Conservation (phyloP, 2,113 vertebrate genomes). For the Turnix velox region DNA sequence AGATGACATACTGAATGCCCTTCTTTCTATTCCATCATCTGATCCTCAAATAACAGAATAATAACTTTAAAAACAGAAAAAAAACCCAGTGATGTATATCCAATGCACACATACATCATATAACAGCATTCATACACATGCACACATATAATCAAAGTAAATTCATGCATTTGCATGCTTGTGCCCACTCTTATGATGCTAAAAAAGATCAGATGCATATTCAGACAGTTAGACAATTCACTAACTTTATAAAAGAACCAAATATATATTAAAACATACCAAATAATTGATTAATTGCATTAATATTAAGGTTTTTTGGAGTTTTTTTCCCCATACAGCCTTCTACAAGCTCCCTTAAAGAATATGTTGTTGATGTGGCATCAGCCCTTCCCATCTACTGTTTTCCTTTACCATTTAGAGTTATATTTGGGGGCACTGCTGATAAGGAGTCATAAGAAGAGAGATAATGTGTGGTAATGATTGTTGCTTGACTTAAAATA, state of each 20-base stretch:
- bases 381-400: neutral
- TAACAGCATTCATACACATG: neutral
- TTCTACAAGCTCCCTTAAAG: neutral
- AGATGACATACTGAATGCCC: neutral
- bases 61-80: neutral
- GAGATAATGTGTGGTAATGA: neutral
- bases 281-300: neutral
- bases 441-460: conserved; percentile 3
- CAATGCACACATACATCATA: neutral
- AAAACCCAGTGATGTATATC: neutral
- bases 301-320: neutral
- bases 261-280: too few relatives aligned
- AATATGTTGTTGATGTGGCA: neutral
- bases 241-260: neutral
- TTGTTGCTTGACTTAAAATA: neutral
- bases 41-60: neutral
- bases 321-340: neutral
- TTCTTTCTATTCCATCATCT: neutral
- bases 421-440: neutral
- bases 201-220: neutral
- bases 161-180: neutral
- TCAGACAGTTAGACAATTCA: neutral
- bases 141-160: neutral
- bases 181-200: neutral
- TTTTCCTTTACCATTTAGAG: conserved; percentile 1